Conservation (phyloP, 2,888 invertebrate species). For the Norana najaformis region DNA sequence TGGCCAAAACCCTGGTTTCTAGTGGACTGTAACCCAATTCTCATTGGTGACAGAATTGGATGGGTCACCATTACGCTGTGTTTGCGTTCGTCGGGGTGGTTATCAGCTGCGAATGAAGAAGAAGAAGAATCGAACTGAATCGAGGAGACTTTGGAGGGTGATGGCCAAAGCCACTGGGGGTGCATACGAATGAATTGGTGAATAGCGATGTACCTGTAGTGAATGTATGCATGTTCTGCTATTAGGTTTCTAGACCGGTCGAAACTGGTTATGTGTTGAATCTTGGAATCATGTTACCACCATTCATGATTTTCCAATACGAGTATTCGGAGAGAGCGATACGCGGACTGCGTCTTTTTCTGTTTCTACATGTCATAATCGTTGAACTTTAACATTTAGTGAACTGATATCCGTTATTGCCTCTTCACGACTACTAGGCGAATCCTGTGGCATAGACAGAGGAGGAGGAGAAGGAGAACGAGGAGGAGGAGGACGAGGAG, state of each 20-base stretch:
- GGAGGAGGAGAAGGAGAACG: not conserved
- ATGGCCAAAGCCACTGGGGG: not conserved
- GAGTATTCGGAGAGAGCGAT: not conserved
- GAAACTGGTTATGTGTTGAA: not conserved
- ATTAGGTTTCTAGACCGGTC: not conserved
- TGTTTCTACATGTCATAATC: not conserved
- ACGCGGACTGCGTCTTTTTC: not conserved
- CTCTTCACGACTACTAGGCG: not conserved
- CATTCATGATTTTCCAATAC: not conserved
- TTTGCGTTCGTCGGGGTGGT: not conserved
- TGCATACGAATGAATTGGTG: not conserved
- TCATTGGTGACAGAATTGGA: too few relatives aligned
- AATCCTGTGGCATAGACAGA: not conserved
- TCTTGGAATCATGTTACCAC: not conserved
- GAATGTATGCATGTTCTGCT: not conserved
- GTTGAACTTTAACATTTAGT: not conserved
- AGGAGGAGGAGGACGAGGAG: not conserved
- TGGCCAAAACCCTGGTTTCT: too few relatives aligned
- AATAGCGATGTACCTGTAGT: constrained; percentile 13
- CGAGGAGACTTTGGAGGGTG: not conserved
- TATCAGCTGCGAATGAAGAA: too few relatives aligned
- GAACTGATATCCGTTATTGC: not conserved
- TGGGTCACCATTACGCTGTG: too few relatives aligned
- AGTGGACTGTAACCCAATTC: too few relatives aligned
- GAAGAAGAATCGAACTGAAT: too few relatives aligned